These are phyloP conservation scores for Panthera leo DNA, from an alignment of 2,113 vertebrate genomes.

Conservation along the genomic window DNA sequence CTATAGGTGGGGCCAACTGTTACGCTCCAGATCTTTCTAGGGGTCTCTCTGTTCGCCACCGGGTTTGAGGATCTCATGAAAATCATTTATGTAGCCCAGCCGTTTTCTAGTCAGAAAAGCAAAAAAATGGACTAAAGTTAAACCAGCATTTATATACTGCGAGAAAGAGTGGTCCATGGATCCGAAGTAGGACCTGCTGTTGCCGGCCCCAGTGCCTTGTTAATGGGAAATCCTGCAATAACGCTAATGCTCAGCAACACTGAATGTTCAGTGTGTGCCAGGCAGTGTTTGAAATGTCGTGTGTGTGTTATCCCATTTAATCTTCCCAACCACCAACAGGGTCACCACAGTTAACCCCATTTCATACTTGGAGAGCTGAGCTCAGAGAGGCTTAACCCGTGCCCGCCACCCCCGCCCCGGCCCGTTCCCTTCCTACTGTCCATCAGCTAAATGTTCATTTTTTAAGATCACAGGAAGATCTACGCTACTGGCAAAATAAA, in stretches of 20 bases:
- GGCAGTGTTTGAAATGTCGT: background rate
- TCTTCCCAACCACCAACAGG: background rate
- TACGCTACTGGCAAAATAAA: background rate
- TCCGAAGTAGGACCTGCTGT: background rate
- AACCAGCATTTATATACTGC: background rate
- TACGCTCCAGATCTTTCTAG: background rate
- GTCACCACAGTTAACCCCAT: no score
- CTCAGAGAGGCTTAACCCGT: background rate
- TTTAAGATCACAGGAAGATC: background rate
- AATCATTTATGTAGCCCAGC: background rate
- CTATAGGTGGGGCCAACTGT: background rate
- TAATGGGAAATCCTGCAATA: background rate
- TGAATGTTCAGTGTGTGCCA: fast-evolving
- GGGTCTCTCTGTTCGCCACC: background rate
- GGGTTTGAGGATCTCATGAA: background rate
- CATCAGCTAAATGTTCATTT: background rate
- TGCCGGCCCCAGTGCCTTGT: background rate
- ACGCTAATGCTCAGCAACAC: no score
- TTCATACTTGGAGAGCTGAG: background rate
- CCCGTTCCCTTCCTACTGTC: background rate
- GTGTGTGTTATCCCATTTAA: fast-evolving
- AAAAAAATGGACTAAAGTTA: background rate
- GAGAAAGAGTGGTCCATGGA: background rate
- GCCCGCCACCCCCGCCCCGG: no score
- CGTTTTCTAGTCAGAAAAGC: background rate